Base-by-base conservation (phyloP, 2,888 invertebrate species). In the Pediacus dermestoides region DNA sequence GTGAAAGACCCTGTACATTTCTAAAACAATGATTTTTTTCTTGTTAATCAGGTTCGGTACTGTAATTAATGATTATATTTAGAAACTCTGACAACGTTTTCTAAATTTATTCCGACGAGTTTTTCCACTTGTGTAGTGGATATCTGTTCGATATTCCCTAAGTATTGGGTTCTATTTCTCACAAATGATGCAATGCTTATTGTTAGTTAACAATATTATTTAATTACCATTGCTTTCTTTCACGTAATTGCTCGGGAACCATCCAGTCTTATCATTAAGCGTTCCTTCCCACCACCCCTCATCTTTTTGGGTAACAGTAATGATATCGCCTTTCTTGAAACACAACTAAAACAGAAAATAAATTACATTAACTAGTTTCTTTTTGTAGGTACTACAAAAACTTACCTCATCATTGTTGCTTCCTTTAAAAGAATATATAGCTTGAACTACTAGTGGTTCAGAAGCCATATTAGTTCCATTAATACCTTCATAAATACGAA, bases 221-320 rank as follows among this genome's bases (percentile, higher is more conserved):
- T n/a, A 68, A 68, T 30, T 67, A 74, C 80, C 75, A 76, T 87
- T 88, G 65, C 81, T 82, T 71, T 94, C 93, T 63, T 87, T 87
- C 44, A 94, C 93, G 77, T 95, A 96, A 73, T 96, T 96, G 64
- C 91, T 90, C 45, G 96, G 96, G 74, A 97, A 97, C 96, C 96
- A 97, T 60, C 95, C 96, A 47, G 96, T 96, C 66, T 88, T 89
- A 54, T 90, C 94, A 44, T 85, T 82, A 31, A 96, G 74, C 4
- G 96, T 97, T 8, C 97, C 97, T 74, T 99, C 99, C 97, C 97
- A 99, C 97, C 97, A 97, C 26, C 96, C 96, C 36, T 95, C 97
- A 35, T 95, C 97, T 41, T 81, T 82, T 70, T 99, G 97, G 16
- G 96, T 95, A 39, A 99, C 87, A 21, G 93, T 93, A 55, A 99